Evolutionary conservation across 2,797 vertebrate genomes (phyloP).

Genomic region (Hippopotamyrus pictus): DNA sequence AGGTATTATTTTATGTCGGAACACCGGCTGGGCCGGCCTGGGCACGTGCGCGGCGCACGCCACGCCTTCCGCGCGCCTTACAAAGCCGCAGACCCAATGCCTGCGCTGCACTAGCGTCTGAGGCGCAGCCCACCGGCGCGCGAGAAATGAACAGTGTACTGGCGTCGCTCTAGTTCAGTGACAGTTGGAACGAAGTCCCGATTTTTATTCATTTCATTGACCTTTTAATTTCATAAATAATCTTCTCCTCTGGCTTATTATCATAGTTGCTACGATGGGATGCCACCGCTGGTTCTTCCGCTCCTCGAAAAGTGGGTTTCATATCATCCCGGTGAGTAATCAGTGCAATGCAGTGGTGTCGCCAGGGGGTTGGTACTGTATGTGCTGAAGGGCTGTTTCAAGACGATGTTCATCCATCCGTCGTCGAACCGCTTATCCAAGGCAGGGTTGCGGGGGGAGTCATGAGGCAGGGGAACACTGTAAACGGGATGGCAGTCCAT

Average conservation of each 20-base stretch:
- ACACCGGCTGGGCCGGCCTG: too few relatives aligned
- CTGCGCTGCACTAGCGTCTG: background rate
- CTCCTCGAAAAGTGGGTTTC: background rate
- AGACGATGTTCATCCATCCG: background rate
- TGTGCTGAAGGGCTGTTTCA: background rate
- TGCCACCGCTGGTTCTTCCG: background rate
- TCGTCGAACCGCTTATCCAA: background rate
- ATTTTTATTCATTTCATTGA: background rate
- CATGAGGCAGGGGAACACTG: background rate
- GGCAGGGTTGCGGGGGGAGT: background rate
- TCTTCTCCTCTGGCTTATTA: background rate
- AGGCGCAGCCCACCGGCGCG: background rate
- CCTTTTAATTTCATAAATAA: background rate
- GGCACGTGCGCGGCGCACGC: background rate
- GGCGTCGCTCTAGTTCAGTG: background rate
- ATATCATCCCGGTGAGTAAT: slow-evolving; percentile 18
- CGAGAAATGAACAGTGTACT: background rate
- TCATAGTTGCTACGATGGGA: background rate
- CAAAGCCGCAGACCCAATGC: background rate
- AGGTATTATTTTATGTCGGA: too few relatives aligned
- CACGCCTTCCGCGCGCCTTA: background rate
- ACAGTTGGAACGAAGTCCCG: background rate
- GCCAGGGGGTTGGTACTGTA: background rate
- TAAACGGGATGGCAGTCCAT: background rate
- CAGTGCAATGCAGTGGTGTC: background rate